Percentiles rank a stretch among this genome's conserved stretches.
Evolutionary conservation across 2,888 invertebrate genomes (phyloP).

Genomic region (Lissonota sp.): DNA sequence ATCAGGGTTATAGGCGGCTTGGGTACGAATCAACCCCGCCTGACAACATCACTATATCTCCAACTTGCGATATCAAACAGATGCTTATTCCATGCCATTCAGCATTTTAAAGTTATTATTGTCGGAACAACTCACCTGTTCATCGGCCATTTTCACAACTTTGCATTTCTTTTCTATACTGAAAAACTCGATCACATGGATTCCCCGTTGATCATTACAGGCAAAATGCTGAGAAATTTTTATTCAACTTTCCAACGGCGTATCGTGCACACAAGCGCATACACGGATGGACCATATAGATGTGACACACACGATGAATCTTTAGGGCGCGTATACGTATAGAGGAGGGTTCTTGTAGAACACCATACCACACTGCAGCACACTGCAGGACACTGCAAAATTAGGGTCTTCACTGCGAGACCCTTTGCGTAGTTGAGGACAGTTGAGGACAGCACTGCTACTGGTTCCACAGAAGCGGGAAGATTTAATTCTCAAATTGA

Average conservation of each 20-base stretch:
- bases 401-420: too few species aligned
- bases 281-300: background rate
- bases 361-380: too few species aligned
- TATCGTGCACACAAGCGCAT: conserved; percentile 16
- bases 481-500: too few species aligned
- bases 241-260: conserved; percentile 14
- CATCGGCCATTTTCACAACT: conserved; percentile 90
- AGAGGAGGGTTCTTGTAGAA: too few species aligned
- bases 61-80: conserved; percentile 14
- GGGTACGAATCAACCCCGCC: conserved; percentile 21
- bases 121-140: conserved; percentile 88
- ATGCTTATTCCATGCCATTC: conserved; percentile 51
- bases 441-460: too few species aligned
- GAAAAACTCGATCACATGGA: conserved; percentile 64
- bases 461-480: too few species aligned
- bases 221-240: background rate
- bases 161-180: conserved; percentile 76
- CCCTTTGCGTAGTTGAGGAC: too few species aligned
- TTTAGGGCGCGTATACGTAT: too few species aligned
- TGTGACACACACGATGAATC: too few species aligned
- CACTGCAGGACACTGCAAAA: too few species aligned
- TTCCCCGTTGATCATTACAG: conserved; percentile 44
- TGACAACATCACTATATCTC: conserved; percentile 44
- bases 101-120: conserved; percentile 76
- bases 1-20: conserved; percentile 1